Base-by-base conservation (phyloP, 2,113 vertebrate genomes). In the Cochlearius cochlearius region DNA sequence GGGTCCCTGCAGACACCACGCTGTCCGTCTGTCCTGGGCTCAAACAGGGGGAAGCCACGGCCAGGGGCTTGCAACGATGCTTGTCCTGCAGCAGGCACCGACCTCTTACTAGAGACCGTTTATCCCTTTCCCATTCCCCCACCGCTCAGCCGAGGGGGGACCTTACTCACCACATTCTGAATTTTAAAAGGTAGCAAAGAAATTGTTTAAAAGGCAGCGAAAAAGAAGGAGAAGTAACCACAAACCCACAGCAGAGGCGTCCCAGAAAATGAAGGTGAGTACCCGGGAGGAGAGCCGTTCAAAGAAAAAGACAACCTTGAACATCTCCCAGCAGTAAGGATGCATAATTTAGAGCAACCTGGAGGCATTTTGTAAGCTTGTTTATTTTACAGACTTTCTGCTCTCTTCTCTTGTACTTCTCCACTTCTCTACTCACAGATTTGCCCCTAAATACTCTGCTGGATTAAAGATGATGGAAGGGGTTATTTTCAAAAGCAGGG, bases 251-350 rank as follows among this genome's bases (percentile, higher is more conserved):
- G 27, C 58, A 82, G 39, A 68, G 25, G 20, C 21, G 30, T 59
- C 41, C 36, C 38, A 74, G 74, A 66, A 86, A 94, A 82, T 9
- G 32, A 60, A 93, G 49, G 66, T 25, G 53, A 81, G 36, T 25
- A 66, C 58, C 23, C 20, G 56, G 59, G 52, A 94, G 64, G 19
- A 75, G 50, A 74, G 47, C n/a, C 1, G 4, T 50, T 86, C 60
- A 58, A 83, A 90, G 69, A n/a, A 87, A 92, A 69, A 47, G 25
- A 53, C 86, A 95, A 66, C 72, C 89, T 85, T 90, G 86, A 95
- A 88, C 49, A 67, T 29, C 22, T 82, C 94, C 94, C 66, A 25
- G 41, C 88, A 91, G 79, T 36, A 82, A 79, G 29, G 50, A 66
- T 76, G 74, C 74, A 76, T 52, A 69, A 77, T 83, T 95, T 58